Conservation (phyloP, 2,888 invertebrate species). For the Tetropium fuscum region DNA sequence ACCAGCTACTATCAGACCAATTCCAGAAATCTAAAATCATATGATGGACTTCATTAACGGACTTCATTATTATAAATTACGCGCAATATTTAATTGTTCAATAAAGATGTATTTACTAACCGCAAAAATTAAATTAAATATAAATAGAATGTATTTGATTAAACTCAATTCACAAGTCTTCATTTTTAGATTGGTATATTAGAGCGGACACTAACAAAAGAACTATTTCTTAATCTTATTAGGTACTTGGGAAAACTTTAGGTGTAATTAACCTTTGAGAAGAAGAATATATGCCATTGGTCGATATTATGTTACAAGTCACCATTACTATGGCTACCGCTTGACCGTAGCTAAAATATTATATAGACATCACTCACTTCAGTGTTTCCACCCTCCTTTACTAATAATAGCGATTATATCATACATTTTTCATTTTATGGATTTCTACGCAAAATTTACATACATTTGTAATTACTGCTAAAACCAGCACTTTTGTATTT, state of each 20-base stretch:
- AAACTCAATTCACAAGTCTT: conserved; percentile 72
- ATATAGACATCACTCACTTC: conserved; percentile 2
- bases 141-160: conserved; percentile 80
- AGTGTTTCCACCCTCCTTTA: conserved; percentile 6
- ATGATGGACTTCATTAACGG: not conserved
- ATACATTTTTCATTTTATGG: conserved; percentile 15
- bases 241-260: conserved; percentile 2
- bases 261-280: conserved; percentile 9
- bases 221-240: conserved; percentile 19
- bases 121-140: conserved; percentile 82
- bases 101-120: conserved; percentile 67
- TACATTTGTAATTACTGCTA: not conserved
- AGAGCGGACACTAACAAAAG: conserved; percentile 19
- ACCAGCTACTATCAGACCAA: conserved; percentile 80
- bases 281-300: conserved; percentile 13
- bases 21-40: conserved; percentile 67
- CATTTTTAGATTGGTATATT: conserved; percentile 46
- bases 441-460: conserved; percentile 18
- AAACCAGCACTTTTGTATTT: not conserved
- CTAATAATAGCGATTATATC: conserved; percentile 29
- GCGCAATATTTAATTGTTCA: not conserved
- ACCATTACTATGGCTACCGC: conserved; percentile 30
- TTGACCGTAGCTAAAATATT: conserved; percentile 4
- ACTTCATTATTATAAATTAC: not conserved
- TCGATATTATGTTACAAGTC: conserved; percentile 23